These are phyloP conservation scores for Calyptommatus sinebrachiatus DNA, from an alignment of 2,113 vertebrate genomes.

Conservation along the genomic window DNA sequence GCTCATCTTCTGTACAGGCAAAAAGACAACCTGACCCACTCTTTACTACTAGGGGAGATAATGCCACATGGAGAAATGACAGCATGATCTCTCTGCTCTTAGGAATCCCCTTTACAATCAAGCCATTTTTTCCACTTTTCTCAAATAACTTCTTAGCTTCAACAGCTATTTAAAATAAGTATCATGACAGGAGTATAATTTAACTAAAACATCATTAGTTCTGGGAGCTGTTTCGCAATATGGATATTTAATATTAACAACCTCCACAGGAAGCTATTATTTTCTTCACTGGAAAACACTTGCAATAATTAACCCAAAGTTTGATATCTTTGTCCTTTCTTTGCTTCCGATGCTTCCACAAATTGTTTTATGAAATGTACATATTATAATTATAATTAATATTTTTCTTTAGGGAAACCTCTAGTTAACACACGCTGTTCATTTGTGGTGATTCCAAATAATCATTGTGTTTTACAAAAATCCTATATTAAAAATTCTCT, in stretches of 20 bases:
- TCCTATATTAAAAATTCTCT: neutral
- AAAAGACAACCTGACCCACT: neutral
- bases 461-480: constrained; percentile 15
- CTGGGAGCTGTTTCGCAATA: neutral
- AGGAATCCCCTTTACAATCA: neutral
- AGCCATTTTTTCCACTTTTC: neutral
- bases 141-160: neutral
- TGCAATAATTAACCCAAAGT: constrained; percentile 5
- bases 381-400: neutral
- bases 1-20: neutral
- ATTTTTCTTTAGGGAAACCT: neutral
- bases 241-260: neutral
- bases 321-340: constrained; percentile 8
- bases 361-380: constrained; percentile 3
- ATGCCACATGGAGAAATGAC: neutral
- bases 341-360: constrained; percentile 17
- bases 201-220: neutral
- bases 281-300: constrained; percentile 18
- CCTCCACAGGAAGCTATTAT: neutral
- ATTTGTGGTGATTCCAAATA: constrained; percentile 25
- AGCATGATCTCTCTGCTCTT: neutral
- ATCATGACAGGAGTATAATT: neutral
- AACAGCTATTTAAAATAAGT: neutral
- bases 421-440: neutral
- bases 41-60: neutral